Evolutionary conservation across 2,797 vertebrate species (phyloP).

Genomic region (Jordanella pulchra): DNA sequence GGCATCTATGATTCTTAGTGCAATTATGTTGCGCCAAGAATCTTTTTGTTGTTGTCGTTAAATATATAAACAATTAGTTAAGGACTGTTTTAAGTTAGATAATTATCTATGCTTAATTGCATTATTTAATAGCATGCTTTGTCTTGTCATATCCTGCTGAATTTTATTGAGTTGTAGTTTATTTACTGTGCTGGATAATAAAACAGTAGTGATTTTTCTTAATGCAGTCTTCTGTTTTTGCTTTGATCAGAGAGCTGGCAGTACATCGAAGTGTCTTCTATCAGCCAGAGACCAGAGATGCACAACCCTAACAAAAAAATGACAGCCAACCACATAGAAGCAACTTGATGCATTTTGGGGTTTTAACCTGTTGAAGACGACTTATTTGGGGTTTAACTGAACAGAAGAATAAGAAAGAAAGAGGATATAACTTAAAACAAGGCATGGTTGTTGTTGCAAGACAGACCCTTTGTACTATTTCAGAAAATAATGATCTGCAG

Average conservation of each 20-base stretch:
- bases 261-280: neutral
- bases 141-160: neutral
- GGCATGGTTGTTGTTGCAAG: too few relatives aligned
- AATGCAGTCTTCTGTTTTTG: neutral
- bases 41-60: neutral
- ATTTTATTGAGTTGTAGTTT: neutral
- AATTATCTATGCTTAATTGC: neutral
- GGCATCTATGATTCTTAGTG: too few relatives aligned
- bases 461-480: neutral
- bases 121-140: neutral
- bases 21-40: neutral
- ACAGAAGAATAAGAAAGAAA: too few relatives aligned
- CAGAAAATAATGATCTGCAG: neutral
- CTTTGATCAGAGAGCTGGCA: neutral
- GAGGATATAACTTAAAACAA: too few relatives aligned
- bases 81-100: neutral
- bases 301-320: neutral
- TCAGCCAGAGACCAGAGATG: neutral
- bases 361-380: neutral
- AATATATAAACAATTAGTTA: neutral
- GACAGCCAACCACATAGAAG: neutral
- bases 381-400: neutral
- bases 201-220: neutral
- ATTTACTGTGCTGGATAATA: neutral
- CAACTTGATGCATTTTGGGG: neutral